A percentile compares a stretch with the other conserved stretches of the same genome.
Conservation (phyloP, 2,113 vertebrate species). For the Bubo scandiacus region DNA sequence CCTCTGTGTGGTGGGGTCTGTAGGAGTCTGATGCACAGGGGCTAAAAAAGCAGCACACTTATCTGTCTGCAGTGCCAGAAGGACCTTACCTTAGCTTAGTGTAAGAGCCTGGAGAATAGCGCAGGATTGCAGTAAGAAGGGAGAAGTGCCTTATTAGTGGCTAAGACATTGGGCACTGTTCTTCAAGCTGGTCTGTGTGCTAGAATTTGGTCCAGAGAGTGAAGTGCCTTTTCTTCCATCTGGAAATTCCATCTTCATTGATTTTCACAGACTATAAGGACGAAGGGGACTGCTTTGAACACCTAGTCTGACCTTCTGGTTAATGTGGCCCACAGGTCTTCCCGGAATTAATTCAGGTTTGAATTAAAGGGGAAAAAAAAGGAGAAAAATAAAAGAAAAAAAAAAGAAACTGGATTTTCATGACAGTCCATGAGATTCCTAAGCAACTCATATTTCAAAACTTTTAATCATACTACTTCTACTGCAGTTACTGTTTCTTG, state of each 20-base stretch:
- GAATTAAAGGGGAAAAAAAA: neutral
- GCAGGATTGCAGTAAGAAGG: neutral
- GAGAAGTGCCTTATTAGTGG: neutral
- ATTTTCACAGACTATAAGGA: neutral
- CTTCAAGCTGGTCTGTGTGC: neutral
- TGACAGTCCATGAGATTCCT: neutral
- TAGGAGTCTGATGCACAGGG: accelerated
- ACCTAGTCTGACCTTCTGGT: neutral
- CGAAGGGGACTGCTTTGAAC: neutral
- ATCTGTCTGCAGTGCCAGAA: neutral
- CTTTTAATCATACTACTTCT: neutral
- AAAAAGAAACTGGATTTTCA: neutral
- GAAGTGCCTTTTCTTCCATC: neutral
- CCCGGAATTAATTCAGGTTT: neutral
- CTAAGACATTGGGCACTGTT: neutral
- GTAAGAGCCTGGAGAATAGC: neutral
- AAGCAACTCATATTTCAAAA: neutral
- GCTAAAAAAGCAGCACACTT: neutral
- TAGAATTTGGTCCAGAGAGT: neutral
- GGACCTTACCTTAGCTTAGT: neutral
- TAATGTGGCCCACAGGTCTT: neutral
- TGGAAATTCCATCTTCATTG: neutral
- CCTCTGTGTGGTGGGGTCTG: neutral
- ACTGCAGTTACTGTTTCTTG: neutral
- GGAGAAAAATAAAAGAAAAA: too few species aligned